Evolutionary conservation across 1,140 invertebrate genomes (phyloP).

Genomic region (Aphaenogaster rudis): DNA sequence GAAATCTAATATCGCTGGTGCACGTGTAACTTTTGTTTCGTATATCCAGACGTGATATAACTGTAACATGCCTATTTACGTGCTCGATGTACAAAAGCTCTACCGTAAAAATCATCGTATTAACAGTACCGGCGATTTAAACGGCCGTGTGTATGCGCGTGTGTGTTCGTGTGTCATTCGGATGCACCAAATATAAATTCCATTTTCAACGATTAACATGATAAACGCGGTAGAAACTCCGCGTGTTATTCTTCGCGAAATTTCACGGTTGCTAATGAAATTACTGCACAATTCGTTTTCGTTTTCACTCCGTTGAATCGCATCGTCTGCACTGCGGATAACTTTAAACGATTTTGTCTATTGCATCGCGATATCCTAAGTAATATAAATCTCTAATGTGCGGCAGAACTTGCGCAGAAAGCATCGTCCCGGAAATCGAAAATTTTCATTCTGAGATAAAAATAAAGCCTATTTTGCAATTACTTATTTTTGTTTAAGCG

Average conservation of each 20-base stretch:
- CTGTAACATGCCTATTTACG: background rate
- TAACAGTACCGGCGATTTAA: background rate
- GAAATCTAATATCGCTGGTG: slow-evolving; percentile 20
- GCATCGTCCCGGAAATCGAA: background rate
- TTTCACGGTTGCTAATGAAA: slow-evolving; percentile 37
- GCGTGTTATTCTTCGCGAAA: background rate
- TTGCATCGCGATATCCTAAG: slow-evolving; percentile 1
- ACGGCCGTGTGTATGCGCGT: background rate
- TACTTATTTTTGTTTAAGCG: background rate
- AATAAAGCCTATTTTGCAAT: background rate
- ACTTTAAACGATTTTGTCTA: slow-evolving; percentile 26
- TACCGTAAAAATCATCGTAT: background rate
- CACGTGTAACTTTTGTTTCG: background rate
- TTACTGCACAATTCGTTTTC: slow-evolving; percentile 26
- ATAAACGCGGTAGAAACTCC: background rate
- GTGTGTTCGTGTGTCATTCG: background rate
- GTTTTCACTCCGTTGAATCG: background rate
- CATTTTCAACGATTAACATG: background rate
- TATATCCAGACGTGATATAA: background rate
- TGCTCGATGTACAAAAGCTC: background rate
- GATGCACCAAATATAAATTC: background rate
- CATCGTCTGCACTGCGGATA: background rate
- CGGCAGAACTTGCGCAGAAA: background rate
- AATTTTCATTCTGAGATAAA: background rate
- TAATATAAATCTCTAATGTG: slow-evolving; percentile 14